Conservation (phyloP, 2,888 invertebrate species). For the Acrocyrtus sp. region DNA sequence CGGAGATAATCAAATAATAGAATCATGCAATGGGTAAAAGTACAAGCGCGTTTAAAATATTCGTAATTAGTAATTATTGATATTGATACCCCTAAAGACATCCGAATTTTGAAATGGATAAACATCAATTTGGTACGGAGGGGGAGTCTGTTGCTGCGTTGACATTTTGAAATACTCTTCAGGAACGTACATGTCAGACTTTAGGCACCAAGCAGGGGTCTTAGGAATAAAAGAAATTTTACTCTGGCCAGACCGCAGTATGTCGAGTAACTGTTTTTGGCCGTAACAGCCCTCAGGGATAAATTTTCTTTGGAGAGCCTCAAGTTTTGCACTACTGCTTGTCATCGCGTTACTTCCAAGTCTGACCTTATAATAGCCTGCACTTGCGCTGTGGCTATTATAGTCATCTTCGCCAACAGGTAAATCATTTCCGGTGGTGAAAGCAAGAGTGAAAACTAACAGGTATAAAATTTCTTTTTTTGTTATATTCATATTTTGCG, state of each 20-base stretch:
- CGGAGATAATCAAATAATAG: too few relatives aligned
- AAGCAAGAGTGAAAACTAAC: too few relatives aligned
- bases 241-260: background rate
- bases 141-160: background rate
- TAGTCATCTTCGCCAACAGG: background rate
- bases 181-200: conserved; percentile 3
- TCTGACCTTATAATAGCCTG: background rate
- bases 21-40: background rate
- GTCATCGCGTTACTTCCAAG: background rate
- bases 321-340: background rate
- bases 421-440: background rate
- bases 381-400: background rate
- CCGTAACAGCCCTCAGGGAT: conserved; percentile 26
- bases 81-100: conserved; percentile 8
- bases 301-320: background rate
- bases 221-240: background rate
- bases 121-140: conserved; percentile 6
- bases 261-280: conserved; percentile 10
- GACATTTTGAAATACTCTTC: background rate
- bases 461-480: too few relatives aligned
- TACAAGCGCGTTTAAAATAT: background rate
- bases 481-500: too few relatives aligned
- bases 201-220: conserved; percentile 15
- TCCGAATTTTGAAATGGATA: conserved; percentile 11
- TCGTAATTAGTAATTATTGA: background rate